These are phyloP conservation scores for Elaeidobius kamerunicus DNA, from an alignment of 2,888 invertebrate species.

Conservation along the genomic window DNA sequence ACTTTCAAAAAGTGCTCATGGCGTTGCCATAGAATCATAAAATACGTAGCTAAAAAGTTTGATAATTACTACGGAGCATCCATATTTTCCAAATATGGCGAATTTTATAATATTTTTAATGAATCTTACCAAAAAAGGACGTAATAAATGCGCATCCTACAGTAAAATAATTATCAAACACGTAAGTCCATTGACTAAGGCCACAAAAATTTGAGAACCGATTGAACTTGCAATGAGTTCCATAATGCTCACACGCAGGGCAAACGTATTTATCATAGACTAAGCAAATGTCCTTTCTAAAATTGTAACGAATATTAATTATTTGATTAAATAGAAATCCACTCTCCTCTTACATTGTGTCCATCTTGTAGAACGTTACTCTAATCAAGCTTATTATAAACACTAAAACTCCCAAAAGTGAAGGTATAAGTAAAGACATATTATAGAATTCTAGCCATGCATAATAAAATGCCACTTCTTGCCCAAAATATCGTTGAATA, in stretches of 20 bases:
- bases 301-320: constrained; percentile 1
- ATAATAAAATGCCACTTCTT: constrained; percentile 56
- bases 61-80: too few species aligned
- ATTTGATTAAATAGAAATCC: neutral
- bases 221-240: constrained; percentile 51
- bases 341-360: neutral
- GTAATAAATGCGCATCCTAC: constrained; percentile 41
- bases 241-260: constrained; percentile 54
- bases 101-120: neutral
- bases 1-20: constrained; percentile 36
- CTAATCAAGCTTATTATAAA: constrained; percentile 3
- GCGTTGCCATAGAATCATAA: constrained; percentile 43
- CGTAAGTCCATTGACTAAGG: constrained; percentile 51
- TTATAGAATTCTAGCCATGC: constrained; percentile 57
- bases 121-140: constrained; percentile 42
- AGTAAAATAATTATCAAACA: constrained; percentile 42
- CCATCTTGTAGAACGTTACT: neutral
- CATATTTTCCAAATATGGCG: too few species aligned
- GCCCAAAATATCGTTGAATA: constrained; percentile 56
- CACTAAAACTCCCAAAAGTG: constrained; percentile 46
- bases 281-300: constrained; percentile 39
- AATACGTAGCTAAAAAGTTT: constrained; percentile 36
- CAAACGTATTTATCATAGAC: constrained; percentile 52
- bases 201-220: constrained; percentile 53
- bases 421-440: constrained; percentile 50